Percentiles rank a stretch among this genome's conserved stretches.
Evolutionary conservation across 2,113 vertebrate genomes (phyloP).

Genomic region (Chaetodon trifascialis): DNA sequence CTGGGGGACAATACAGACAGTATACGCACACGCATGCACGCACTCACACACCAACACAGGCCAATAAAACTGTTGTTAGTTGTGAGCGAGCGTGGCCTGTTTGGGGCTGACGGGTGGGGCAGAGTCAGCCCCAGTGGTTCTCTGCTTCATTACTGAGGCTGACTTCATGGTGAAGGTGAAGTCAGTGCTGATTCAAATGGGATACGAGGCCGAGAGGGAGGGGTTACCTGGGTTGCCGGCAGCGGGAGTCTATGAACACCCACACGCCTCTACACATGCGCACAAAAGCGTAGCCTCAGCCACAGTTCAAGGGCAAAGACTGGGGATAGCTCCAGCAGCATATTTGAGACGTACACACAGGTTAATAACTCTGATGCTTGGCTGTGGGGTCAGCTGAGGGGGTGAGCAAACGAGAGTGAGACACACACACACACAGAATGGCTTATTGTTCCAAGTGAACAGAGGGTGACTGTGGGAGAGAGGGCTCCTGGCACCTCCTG

Average conservation of each 20-base stretch:
- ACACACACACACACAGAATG: slow-evolving; percentile 59
- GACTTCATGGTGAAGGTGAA: slow-evolving; percentile 83
- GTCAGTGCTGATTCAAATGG: slow-evolving; percentile 70
- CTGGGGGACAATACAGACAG: slow-evolving; percentile 39
- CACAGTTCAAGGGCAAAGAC: slow-evolving; percentile 15
- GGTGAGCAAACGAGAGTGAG: slow-evolving; percentile 33
- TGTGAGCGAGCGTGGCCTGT: slow-evolving; percentile 29
- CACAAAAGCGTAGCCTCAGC: background rate
- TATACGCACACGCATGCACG: slow-evolving; percentile 16
- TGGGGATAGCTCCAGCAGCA: background rate
- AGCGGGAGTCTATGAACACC: background rate
- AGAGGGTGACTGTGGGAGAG: slow-evolving; percentile 81
- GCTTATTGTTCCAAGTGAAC: slow-evolving; percentile 81
- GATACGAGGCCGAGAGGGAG: slow-evolving; percentile 4
- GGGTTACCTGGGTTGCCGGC: slow-evolving; percentile 11
- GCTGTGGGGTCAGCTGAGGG: slow-evolving; percentile 62
- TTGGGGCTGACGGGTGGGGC: slow-evolving; percentile 54
- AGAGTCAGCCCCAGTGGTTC: slow-evolving; percentile 16
- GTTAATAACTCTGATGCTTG: slow-evolving; percentile 41
- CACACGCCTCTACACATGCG: background rate
- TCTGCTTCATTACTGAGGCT: slow-evolving; percentile 80
- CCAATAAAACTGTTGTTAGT: slow-evolving; percentile 44
- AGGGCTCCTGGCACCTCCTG: slow-evolving; percentile 80
- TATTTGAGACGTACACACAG: slow-evolving; percentile 31
- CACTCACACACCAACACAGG: slow-evolving; percentile 37